A percentile compares a stretch with the other conserved stretches of the same genome.
Conservation (phyloP, 1,140 invertebrate genomes). For the Orussus abietinus region DNA sequence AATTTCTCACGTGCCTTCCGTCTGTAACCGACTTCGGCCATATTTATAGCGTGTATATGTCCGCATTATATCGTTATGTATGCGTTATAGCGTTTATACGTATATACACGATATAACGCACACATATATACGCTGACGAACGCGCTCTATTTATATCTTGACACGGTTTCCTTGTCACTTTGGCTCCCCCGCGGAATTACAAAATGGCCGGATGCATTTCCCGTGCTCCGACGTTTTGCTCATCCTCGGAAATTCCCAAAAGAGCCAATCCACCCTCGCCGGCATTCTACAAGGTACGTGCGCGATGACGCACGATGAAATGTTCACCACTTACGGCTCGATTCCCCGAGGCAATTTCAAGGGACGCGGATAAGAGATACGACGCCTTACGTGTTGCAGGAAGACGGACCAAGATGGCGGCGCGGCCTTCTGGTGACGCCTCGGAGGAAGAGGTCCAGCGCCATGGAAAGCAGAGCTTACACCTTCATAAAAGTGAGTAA, state of each 20-base stretch:
- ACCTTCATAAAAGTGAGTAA: constrained; percentile 40
- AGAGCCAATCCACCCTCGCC: not conserved
- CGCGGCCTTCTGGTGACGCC: constrained; percentile 14
- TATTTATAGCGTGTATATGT: no score
- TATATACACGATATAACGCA: no score
- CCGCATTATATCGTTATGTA: no score
- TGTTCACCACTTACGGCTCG: not conserved
- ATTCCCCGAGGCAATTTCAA: not conserved
- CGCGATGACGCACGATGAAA: not conserved
- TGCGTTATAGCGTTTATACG: no score
- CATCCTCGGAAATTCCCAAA: not conserved
- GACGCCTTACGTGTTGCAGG: constrained; percentile 18
- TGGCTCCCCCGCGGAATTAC: no score
- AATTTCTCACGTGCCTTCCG: no score
- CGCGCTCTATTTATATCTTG: no score
- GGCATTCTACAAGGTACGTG: not conserved
- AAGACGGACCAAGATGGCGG: constrained; percentile 27
- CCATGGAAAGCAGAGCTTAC: constrained; percentile 45
- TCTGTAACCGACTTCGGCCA: no score
- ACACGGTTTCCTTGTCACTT: no score
- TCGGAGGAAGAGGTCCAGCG: constrained; percentile 25
- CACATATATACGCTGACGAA: no score
- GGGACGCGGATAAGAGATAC: not conserved
- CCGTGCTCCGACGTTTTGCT: constrained; percentile 3
- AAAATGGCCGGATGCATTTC: not conserved